A percentile compares a stretch with the other conserved stretches of the same genome.
phyloP scores from a whole-genome alignment of 1,140 invertebrate species.

The Zaprionus inermis region DNA sequence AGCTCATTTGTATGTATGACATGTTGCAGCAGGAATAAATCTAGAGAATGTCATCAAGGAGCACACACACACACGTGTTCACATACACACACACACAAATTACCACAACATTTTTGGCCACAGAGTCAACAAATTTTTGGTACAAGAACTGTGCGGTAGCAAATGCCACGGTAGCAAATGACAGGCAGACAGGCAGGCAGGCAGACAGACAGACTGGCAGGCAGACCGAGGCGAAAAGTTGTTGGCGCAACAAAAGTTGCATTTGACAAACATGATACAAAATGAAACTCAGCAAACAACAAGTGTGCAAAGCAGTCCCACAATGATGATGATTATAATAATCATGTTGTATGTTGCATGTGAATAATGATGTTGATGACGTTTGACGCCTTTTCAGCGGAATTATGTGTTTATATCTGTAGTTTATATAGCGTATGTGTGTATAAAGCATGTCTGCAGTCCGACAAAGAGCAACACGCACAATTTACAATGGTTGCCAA shows the following conservation, averaged over 20 bases:
- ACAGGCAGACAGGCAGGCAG: not conserved
- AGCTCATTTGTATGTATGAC: conserved; percentile 5
- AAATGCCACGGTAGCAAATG: not conserved
- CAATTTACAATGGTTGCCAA: conserved; percentile 24
- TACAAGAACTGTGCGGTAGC: not conserved
- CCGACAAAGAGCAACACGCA: conserved; percentile 16
- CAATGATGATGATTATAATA: conserved; percentile 1
- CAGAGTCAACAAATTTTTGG: conserved; percentile 31
- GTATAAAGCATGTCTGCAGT: not conserved
- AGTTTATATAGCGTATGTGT: not conserved
- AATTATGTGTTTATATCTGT: not conserved
- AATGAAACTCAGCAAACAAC: conserved; percentile 9
- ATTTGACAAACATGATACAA: conserved; percentile 15
- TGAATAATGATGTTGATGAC: not conserved
- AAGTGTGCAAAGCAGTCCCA: not conserved
- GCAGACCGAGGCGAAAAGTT: not conserved
- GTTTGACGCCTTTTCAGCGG: conserved; percentile 19
- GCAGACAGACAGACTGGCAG: not conserved
- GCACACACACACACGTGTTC: not conserved
- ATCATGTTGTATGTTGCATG: not conserved
- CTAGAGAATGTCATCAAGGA: not conserved
- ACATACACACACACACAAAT: conserved; percentile 9
- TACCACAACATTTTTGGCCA: conserved; percentile 22
- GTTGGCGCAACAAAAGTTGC: conserved; percentile 37
- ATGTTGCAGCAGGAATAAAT: conserved; percentile 4